A percentile compares a stretch with the other conserved stretches of the same genome.
These are phyloP conservation scores for Oscheius sp. DNA, from an alignment of 2,888 invertebrate species.

Conservation along the genomic window DNA sequence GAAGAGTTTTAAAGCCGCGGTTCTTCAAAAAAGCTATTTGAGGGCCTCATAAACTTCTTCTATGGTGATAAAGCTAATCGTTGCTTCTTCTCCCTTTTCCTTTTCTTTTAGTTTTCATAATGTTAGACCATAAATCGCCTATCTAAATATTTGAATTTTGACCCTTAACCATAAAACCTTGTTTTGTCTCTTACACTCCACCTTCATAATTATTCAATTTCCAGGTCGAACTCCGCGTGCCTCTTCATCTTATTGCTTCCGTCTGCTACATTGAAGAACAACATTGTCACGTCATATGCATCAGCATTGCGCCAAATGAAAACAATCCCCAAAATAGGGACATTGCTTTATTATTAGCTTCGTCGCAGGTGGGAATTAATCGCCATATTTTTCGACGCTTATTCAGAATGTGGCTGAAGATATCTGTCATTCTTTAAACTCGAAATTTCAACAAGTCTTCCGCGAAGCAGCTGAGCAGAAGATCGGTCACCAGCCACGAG, in stretches of 20 bases:
- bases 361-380: conserved; percentile 2
- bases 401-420: conserved; percentile 18
- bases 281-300: conserved; percentile 17
- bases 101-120: too few relatives aligned
- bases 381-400: not conserved
- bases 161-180: not conserved
- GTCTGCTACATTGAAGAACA: conserved; percentile 27
- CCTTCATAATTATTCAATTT: conserved; percentile 1
- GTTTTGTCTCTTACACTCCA: not conserved
- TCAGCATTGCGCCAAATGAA: conserved; percentile 26
- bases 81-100: too few relatives aligned
- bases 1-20: too few relatives aligned
- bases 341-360: conserved; percentile 14
- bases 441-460: conserved; percentile 12
- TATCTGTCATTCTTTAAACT: conserved; percentile 9
- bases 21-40: too few relatives aligned
- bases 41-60: too few relatives aligned
- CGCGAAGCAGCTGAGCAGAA: conserved; percentile 18
- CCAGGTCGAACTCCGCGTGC: conserved; percentile 19
- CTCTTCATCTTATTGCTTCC: conserved; percentile 27
- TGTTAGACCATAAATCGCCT: too few relatives aligned
- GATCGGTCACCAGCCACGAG: conserved; percentile 1
- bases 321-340: conserved; percentile 25
- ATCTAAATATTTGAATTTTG: not conserved
- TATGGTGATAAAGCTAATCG: too few relatives aligned